Percentiles rank a stretch among this genome's conserved stretches.
These are phyloP conservation scores for Stenchaetothrips biformis DNA, from an alignment of 2,888 invertebrate species.

Conservation along the genomic window DNA sequence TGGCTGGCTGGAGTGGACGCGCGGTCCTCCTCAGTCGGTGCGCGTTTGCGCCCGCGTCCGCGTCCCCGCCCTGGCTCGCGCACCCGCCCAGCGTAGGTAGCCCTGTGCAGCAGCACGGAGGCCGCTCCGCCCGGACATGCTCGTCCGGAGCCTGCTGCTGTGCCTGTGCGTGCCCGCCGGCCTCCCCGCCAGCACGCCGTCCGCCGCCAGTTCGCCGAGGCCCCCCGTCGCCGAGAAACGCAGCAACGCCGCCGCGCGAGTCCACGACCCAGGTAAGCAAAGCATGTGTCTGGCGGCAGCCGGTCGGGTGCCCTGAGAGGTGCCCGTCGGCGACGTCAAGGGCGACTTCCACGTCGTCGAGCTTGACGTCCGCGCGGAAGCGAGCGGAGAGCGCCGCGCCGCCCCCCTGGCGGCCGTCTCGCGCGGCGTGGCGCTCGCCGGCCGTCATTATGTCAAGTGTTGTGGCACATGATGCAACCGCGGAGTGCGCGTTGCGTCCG, in stretches of 20 bases:
- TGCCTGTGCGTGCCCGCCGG: background rate
- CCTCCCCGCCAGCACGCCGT: background rate
- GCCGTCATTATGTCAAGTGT: constrained; percentile 19
- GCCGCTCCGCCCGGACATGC: constrained; percentile 13
- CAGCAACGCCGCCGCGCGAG: background rate
- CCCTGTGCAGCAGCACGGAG: no score
- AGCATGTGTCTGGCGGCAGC: background rate
- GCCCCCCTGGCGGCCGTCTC: background rate
- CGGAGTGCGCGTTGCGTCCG: background rate
- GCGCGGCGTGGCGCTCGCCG: background rate
- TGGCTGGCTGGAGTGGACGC: background rate
- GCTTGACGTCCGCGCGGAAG: background rate
- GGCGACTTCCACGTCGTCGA: background rate
- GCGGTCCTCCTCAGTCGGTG: constrained; percentile 2
- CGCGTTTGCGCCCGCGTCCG: constrained; percentile 8
- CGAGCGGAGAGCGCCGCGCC: background rate
- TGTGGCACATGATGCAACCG: constrained; percentile 24
- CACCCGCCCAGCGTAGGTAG: background rate
- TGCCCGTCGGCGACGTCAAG: background rate
- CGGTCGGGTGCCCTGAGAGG: background rate
- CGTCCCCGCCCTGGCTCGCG: background rate
- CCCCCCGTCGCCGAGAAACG: background rate
- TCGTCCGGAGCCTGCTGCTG: background rate
- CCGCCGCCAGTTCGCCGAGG: background rate
- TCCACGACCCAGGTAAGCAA: background rate